These are phyloP conservation scores for Halcyon malimbica DNA, from an alignment of 2,113 vertebrate species.

Conservation along the genomic window DNA sequence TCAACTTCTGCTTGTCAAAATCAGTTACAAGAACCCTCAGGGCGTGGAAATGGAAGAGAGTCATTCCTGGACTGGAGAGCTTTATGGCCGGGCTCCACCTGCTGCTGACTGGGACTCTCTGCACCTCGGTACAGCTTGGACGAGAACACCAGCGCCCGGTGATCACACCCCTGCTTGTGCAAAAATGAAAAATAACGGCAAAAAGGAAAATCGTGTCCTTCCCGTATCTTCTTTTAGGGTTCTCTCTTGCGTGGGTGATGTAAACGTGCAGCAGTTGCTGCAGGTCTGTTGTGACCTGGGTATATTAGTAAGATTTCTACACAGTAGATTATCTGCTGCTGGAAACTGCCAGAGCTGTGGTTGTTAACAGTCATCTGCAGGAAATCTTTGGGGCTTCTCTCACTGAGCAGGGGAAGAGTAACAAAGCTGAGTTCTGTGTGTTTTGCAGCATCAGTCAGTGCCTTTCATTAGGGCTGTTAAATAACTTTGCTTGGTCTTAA, in stretches of 20 bases:
- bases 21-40: neutral
- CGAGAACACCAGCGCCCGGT: accelerated
- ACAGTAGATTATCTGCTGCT: neutral
- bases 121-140: neutral
- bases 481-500: neutral
- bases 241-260: neutral
- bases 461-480: neutral
- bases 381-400: neutral
- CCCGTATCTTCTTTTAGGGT: neutral
- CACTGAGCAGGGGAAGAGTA: neutral
- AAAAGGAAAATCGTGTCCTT: neutral
- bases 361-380: neutral
- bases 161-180: accelerated
- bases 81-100: conserved; percentile 33
- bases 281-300: neutral
- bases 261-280: neutral
- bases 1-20: neutral
- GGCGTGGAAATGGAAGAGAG: accelerated
- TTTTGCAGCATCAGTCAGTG: neutral
- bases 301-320: no score
- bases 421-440: neutral
- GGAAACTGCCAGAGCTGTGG: neutral
- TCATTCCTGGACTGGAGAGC: accelerated
- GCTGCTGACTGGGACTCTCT: neutral
- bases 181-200: neutral